A percentile compares a stretch with the other conserved stretches of the same genome.
Conservation (phyloP, 2,888 invertebrate genomes). For the Aphodius sticticus region DNA sequence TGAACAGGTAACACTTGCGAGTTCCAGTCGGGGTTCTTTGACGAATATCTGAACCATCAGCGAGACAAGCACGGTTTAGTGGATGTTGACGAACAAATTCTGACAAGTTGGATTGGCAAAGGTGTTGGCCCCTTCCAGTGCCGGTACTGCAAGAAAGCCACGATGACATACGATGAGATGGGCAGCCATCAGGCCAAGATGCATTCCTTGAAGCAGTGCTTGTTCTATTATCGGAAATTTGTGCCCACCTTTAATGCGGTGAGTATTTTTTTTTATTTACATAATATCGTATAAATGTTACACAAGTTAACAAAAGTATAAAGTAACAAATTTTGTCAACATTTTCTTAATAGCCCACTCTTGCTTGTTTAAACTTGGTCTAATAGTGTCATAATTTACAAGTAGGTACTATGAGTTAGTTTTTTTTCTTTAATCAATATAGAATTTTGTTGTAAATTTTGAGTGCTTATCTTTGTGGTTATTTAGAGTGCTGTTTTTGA, state of each 20-base stretch:
- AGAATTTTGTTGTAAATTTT: no score
- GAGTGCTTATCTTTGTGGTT: no score
- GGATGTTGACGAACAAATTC: neutral
- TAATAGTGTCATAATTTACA: no score
- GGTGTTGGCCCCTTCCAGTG: constrained; percentile 62
- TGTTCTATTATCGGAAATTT: constrained; percentile 52
- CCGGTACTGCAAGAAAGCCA: constrained; percentile 61
- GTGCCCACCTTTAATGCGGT: constrained; percentile 28
- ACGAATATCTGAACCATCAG: constrained; percentile 19
- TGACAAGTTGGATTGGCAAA: constrained; percentile 50
- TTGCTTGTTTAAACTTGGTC: no score
- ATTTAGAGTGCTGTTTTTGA: no score
- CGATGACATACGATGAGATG: constrained; percentile 56
- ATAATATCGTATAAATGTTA: neutral
- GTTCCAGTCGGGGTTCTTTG: constrained; percentile 12
- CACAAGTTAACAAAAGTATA: no score
- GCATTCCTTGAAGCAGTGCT: constrained; percentile 58
- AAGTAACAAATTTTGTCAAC: no score
- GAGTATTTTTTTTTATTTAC: neutral
- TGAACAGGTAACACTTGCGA: neutral
- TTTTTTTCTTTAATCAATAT: no score
- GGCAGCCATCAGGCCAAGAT: constrained; percentile 60
- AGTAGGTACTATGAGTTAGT: no score
- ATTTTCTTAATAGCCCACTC: no score
- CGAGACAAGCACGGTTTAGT: constrained; percentile 8